Conservation (phyloP, 1,140 invertebrate genomes). For the Leptestheria dahalacensis region DNA sequence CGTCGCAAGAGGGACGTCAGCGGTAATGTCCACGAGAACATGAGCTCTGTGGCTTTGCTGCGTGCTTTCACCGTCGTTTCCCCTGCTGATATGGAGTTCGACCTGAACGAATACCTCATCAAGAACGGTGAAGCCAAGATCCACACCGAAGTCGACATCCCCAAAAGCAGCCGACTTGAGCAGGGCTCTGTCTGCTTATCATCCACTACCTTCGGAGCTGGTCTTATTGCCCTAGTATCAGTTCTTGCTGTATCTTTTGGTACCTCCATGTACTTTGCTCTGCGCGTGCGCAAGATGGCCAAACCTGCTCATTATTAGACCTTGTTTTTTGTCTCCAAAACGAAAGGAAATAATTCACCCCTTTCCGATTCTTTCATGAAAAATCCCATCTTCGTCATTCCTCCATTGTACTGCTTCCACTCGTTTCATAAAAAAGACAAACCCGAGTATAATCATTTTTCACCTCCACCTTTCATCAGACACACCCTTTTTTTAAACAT, state of each 20-base stretch:
- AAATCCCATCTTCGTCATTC: too few relatives aligned
- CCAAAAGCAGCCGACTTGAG: not conserved
- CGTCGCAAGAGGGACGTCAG: not conserved
- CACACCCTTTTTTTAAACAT: too few relatives aligned
- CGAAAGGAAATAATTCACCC: too few relatives aligned
- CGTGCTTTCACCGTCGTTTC: not conserved
- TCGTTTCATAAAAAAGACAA: too few relatives aligned
- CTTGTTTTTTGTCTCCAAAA: not conserved
- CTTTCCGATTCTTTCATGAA: not conserved
- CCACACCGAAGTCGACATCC: not conserved
- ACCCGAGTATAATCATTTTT: too few relatives aligned
- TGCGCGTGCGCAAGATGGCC: not conserved
- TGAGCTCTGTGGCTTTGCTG: not conserved
- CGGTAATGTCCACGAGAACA: not conserved
- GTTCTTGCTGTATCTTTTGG: not conserved
- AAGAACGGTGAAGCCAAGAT: not conserved
- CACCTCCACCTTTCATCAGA: too few relatives aligned
- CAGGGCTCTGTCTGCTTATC: not conserved
- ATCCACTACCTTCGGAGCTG: not conserved
- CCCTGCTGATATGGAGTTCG: not conserved
- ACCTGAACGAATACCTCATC: not conserved
- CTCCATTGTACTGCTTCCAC: too few relatives aligned
- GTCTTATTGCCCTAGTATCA: not conserved
- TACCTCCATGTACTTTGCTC: not conserved
- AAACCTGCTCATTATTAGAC: not conserved